Evolutionary conservation across 1,140 invertebrate species (phyloP).

Genomic region (Leptestheria dahalacensis): DNA sequence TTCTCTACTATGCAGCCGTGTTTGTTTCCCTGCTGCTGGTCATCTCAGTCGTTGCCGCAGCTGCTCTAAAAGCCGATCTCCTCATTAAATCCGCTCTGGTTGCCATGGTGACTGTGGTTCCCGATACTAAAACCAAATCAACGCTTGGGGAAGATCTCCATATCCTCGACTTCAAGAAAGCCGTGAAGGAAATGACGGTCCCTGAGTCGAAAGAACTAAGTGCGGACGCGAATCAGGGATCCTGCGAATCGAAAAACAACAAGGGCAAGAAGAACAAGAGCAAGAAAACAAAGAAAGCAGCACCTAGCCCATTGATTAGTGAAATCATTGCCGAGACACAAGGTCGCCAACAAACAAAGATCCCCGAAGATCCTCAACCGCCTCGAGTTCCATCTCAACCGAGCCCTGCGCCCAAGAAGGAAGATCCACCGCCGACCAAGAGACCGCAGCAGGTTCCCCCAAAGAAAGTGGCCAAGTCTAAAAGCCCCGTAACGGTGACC

Average conservation of each 20-base stretch:
- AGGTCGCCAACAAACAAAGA: no score
- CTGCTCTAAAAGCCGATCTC: slow-evolving; percentile 46
- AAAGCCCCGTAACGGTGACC: neutral
- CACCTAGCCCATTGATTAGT: neutral
- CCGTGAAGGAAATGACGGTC: neutral
- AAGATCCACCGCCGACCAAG: neutral
- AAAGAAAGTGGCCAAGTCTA: neutral
- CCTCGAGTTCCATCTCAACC: neutral
- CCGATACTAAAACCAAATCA: neutral
- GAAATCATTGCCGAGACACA: no score
- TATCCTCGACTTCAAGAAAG: neutral
- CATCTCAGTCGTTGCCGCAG: slow-evolving; percentile 46
- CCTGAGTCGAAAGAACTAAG: neutral
- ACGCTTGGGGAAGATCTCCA: neutral
- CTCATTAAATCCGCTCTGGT: slow-evolving; percentile 5
- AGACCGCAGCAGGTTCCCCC: neutral
- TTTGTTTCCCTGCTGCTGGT: slow-evolving; percentile 46
- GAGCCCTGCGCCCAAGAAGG: neutral
- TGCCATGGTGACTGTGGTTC: neutral
- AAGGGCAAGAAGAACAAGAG: slow-evolving; percentile 7
- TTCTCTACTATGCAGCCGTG: slow-evolving; percentile 51
- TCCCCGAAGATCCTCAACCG: neutral
- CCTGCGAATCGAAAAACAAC: neutral
- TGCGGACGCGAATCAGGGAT: neutral
- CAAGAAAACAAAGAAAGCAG: neutral